These are phyloP conservation scores for Falco rusticolus DNA, from an alignment of 2,797 vertebrate genomes.

Conservation along the genomic window DNA sequence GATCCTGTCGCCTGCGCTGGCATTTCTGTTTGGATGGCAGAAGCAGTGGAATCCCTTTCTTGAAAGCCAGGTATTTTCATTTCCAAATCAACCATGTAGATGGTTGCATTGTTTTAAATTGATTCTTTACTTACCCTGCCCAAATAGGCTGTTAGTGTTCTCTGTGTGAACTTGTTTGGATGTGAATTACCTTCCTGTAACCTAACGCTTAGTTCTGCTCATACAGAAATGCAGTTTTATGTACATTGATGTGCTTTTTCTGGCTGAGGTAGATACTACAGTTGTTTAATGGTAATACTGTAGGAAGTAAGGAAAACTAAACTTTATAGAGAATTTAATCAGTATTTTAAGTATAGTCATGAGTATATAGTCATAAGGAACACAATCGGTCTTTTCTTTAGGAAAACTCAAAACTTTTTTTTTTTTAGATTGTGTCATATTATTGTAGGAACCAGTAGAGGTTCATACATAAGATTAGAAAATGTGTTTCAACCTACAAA, in stretches of 20 bases:
- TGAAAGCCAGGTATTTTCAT: neutral
- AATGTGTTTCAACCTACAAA: conserved; percentile 30
- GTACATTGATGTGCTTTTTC: neutral
- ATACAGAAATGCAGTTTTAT: neutral
- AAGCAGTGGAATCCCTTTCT: neutral
- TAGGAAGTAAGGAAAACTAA: neutral
- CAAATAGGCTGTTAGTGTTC: neutral
- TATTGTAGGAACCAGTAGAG: neutral
- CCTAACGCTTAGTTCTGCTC: neutral
- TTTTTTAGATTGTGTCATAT: neutral
- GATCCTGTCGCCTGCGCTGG: neutral
- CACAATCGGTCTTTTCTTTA: neutral
- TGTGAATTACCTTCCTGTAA: neutral
- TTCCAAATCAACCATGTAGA: neutral
- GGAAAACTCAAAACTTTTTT: too few species aligned
- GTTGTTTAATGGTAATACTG: neutral
- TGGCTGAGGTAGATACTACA: neutral
- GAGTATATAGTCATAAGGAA: neutral
- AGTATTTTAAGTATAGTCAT: neutral
- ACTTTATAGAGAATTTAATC: neutral
- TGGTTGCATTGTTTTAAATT: neutral
- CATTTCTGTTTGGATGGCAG: neutral
- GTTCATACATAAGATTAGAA: conserved; percentile 17
- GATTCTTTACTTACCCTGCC: neutral
- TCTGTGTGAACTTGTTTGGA: neutral